These are phyloP conservation scores for Petrolisthes cinctipes DNA, from an alignment of 2,888 invertebrate genomes.

Conservation along the genomic window DNA sequence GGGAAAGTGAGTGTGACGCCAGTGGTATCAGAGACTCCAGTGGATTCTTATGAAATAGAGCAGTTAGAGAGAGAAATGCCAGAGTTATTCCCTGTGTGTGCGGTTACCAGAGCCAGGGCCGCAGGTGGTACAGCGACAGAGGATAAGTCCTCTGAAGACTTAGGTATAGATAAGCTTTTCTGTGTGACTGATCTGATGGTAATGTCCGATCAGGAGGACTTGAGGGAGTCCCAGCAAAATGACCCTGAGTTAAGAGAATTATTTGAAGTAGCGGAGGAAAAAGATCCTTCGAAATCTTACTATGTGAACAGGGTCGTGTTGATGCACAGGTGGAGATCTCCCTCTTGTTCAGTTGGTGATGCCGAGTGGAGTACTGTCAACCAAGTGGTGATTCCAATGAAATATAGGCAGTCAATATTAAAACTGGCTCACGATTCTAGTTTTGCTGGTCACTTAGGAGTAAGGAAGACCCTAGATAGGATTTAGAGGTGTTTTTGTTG, in stretches of 20 bases:
- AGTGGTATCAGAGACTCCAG: neutral
- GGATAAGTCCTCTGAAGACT: too few relatives aligned
- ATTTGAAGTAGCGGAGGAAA: too few relatives aligned
- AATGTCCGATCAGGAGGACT: neutral
- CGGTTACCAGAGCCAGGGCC: slow-evolving; percentile 6
- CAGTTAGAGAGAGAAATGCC: neutral
- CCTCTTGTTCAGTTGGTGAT: too few relatives aligned
- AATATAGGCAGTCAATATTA: too few relatives aligned
- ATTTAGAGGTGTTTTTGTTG: neutral
- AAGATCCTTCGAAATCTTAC: too few relatives aligned
- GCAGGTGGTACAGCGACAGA: neutral
- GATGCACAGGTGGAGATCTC: too few relatives aligned
- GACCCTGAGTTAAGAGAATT: too few relatives aligned
- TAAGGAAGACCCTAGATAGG: neutral
- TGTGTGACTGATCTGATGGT: neutral
- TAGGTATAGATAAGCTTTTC: neutral
- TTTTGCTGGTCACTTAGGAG: neutral
- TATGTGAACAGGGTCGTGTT: too few relatives aligned
- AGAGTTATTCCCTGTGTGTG: slow-evolving; percentile 6
- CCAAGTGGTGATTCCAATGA: too few relatives aligned
- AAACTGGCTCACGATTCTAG: too few relatives aligned
- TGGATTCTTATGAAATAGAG: neutral
- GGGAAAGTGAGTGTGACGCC: slow-evolving; percentile 2
- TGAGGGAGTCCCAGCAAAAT: too few relatives aligned
- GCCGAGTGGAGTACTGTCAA: too few relatives aligned